Conservation (phyloP, 2,113 vertebrate species). For the Oophaga pumilio region DNA sequence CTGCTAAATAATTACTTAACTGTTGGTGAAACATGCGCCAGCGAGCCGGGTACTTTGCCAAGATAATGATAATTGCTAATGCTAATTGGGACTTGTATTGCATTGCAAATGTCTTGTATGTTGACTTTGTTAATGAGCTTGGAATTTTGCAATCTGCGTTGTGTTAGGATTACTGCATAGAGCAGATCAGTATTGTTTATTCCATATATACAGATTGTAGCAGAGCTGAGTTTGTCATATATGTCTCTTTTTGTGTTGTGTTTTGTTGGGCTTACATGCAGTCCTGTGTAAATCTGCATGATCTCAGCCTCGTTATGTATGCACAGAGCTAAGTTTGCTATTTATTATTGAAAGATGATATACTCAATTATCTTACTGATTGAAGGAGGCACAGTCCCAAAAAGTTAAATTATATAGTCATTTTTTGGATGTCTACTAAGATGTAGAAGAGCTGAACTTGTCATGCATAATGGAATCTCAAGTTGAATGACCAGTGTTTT, state of each 20-base stretch:
- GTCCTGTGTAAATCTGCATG: not conserved
- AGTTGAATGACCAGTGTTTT: not conserved
- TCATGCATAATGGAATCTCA: not conserved
- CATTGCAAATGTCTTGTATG: not conserved
- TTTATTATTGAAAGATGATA: not conserved
- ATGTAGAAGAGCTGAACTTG: not conserved
- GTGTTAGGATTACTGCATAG: not conserved
- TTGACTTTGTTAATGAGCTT: not conserved
- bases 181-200: not conserved
- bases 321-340: not conserved
- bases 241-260: not conserved
- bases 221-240: not conserved
- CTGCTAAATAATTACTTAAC: not conserved
- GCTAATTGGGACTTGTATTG: constrained; percentile 1
- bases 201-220: not conserved
- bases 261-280: not conserved
- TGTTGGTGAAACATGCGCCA: not conserved
- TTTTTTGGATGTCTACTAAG: not conserved
- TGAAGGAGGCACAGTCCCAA: not conserved
- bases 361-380: not conserved
- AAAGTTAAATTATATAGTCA: not conserved
- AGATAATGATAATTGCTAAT: not conserved
- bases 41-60: not conserved
- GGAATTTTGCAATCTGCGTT: not conserved
- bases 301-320: not conserved